These are phyloP conservation scores for Aldrovandia affinis DNA, from an alignment of 2,797 vertebrate genomes.

Conservation along the genomic window DNA sequence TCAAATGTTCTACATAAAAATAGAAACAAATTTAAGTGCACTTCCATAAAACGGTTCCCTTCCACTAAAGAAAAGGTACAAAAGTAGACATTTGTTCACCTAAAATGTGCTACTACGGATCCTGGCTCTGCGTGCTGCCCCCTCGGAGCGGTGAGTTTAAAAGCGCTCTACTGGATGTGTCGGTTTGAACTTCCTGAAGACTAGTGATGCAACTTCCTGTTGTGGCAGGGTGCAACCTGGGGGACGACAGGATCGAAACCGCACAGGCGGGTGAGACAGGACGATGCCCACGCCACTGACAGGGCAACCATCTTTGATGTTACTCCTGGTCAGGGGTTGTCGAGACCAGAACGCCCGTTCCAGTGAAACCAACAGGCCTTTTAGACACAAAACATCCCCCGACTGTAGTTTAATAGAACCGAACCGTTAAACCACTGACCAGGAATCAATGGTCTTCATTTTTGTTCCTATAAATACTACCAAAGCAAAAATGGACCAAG, in stretches of 20 bases:
- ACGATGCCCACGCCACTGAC: background rate
- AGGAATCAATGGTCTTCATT: background rate
- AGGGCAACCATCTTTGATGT: background rate
- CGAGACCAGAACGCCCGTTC: background rate
- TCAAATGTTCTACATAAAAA: background rate
- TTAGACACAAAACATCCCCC: background rate
- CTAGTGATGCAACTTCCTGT: slow-evolving; percentile 22
- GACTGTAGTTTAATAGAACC: background rate
- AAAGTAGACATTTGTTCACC: background rate
- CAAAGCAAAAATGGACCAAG: too few relatives aligned
- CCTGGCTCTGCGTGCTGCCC: background rate
- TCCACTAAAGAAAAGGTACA: background rate
- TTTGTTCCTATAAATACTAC: too few relatives aligned
- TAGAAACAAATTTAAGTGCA: background rate
- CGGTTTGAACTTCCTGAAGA: background rate
- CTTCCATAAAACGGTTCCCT: background rate
- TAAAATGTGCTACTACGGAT: background rate
- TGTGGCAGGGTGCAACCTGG: background rate
- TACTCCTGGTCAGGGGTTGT: background rate
- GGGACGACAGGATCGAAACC: background rate
- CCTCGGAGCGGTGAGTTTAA: background rate
- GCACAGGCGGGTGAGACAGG: background rate
- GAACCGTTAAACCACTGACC: background rate
- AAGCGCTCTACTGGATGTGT: background rate
- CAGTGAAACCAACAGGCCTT: background rate